Percentiles rank a stretch among this genome's conserved stretches.
These are phyloP conservation scores for Bos javanicus DNA, from an alignment of 2,113 vertebrate species.

Conservation along the genomic window DNA sequence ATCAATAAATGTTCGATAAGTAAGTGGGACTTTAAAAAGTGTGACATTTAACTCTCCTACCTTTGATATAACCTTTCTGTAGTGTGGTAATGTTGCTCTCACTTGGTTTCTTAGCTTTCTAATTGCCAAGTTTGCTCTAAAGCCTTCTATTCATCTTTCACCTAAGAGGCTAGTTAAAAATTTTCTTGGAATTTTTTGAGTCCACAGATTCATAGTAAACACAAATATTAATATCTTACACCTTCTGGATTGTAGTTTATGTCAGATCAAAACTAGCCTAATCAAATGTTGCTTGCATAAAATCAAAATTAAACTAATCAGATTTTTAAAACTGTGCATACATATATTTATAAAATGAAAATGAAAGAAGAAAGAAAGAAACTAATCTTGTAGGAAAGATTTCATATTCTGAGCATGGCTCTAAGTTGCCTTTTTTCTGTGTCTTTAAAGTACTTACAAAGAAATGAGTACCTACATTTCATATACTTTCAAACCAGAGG, in stretches of 20 bases:
- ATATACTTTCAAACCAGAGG: neutral
- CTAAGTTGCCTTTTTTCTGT: constrained; percentile 22
- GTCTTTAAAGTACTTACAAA: neutral
- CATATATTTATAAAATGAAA: constrained; percentile 9
- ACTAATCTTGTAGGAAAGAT: neutral
- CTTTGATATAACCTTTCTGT: neutral
- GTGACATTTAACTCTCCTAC: neutral
- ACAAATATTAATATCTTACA: constrained; percentile 19
- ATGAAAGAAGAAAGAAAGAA: neutral
- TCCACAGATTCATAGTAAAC: neutral
- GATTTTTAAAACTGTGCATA: neutral
- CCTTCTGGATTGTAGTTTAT: neutral
- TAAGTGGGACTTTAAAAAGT: neutral
- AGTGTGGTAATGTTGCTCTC: neutral
- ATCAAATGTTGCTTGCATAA: neutral
- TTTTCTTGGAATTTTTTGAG: neutral
- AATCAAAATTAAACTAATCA: neutral
- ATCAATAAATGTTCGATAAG: neutral
- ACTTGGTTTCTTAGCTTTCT: neutral
- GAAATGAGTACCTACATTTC: neutral
- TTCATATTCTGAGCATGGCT: neutral
- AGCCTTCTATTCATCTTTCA: neutral
- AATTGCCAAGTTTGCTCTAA: neutral
- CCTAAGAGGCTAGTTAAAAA: neutral
- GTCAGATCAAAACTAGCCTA: neutral